Evolutionary conservation across 2,797 vertebrate genomes (phyloP).

Genomic region (Petrocephalus sullivani): DNA sequence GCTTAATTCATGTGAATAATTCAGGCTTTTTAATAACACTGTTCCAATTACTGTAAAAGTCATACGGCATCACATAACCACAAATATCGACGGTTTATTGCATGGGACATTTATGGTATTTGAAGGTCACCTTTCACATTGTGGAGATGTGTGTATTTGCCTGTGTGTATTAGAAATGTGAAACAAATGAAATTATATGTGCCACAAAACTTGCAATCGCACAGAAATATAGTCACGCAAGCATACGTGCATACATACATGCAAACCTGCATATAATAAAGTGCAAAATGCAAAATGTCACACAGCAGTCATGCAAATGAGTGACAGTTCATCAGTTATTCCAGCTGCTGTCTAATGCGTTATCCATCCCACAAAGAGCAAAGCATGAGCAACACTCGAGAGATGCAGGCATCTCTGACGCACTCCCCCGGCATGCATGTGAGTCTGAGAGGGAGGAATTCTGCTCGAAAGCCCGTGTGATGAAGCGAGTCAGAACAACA

Average conservation of each 20-base stretch:
- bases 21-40: slow-evolving; percentile 95
- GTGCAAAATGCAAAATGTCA: slow-evolving; percentile 64
- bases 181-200: not conserved
- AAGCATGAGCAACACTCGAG: not conserved
- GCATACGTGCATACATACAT: not conserved
- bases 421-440: not conserved
- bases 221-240: not conserved
- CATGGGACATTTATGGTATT: slow-evolving; percentile 98
- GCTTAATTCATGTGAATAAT: slow-evolving; percentile 95
- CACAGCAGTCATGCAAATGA: slow-evolving; percentile 69
- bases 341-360: slow-evolving; percentile 61
- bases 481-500: not conserved
- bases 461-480: not conserved
- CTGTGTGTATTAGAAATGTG: not conserved
- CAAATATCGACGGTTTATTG: slow-evolving; percentile 99
- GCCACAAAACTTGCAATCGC: not conserved
- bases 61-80: slow-evolving; percentile 96
- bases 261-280: slow-evolving; percentile 44
- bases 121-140: slow-evolving; percentile 99
- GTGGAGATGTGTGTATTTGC: slow-evolving; percentile 36
- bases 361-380: slow-evolving; percentile 23
- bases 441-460: slow-evolving; percentile 24
- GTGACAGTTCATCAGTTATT: slow-evolving; percentile 64
- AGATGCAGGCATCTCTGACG: not conserved
- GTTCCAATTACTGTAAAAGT: slow-evolving; percentile 99